These are phyloP conservation scores for Tryphoninae sp. DNA, from an alignment of 2,888 invertebrate species.

Conservation along the genomic window DNA sequence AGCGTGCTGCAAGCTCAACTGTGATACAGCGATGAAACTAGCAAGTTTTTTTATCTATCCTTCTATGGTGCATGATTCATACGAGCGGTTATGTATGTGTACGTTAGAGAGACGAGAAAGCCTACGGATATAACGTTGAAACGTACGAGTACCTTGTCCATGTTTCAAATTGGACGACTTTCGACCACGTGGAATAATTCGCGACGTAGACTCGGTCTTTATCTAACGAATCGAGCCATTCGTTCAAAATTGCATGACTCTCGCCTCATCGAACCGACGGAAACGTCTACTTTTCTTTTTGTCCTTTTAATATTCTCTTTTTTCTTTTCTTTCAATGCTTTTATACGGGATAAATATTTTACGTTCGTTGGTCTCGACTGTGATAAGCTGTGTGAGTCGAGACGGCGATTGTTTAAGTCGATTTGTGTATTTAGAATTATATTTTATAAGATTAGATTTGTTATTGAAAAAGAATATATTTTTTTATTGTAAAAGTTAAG, in stretches of 20 bases:
- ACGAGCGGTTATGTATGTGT: slow-evolving; percentile 6
- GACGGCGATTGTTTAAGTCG: no score
- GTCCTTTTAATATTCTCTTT: slow-evolving; percentile 14
- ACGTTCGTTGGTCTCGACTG: no score
- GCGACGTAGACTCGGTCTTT: slow-evolving; percentile 16
- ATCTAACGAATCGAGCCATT: slow-evolving; percentile 2
- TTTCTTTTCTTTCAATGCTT: neutral
- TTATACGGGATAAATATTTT: neutral
- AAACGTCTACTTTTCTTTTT: slow-evolving; percentile 37
- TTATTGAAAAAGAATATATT: no score
- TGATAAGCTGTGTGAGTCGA: no score
- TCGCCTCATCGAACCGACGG: slow-evolving; percentile 42
- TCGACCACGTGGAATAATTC: slow-evolving; percentile 78
- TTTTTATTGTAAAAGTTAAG: no score
- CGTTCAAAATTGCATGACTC: slow-evolving; percentile 55
- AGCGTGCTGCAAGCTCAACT: slow-evolving; percentile 48
- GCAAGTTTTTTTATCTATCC: slow-evolving; percentile 14
- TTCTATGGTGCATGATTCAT: slow-evolving; percentile 25
- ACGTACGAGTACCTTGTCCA: slow-evolving; percentile 75
- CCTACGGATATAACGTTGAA: slow-evolving; percentile 56
- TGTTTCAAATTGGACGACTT: slow-evolving; percentile 80
- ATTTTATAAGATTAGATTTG: no score
- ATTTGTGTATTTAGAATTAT: no score
- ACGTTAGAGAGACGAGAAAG: slow-evolving; percentile 30
- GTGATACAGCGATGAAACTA: slow-evolving; percentile 31